Evolutionary conservation across 2,888 invertebrate species (phyloP).

Genomic region (Sicus ferrugineus): DNA sequence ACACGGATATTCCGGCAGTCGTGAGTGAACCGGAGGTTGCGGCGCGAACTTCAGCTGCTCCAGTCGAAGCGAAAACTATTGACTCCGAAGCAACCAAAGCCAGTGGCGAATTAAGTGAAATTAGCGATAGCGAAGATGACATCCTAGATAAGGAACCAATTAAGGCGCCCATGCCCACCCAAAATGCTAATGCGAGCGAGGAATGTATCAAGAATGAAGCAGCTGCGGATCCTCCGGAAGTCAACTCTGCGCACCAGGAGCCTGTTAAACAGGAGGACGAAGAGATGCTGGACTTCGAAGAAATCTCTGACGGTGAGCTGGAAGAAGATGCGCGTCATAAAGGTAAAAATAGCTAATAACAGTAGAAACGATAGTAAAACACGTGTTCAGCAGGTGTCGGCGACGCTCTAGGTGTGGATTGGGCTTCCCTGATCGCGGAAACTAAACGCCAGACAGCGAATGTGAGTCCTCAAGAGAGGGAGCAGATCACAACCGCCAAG

Average conservation of each 20-base stretch:
- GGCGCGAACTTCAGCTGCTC: neutral
- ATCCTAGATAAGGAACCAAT: slow-evolving; percentile 77
- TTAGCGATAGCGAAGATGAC: slow-evolving; percentile 89
- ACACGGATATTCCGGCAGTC: slow-evolving; percentile 33
- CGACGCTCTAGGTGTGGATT: slow-evolving; percentile 94
- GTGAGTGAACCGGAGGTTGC: slow-evolving; percentile 18
- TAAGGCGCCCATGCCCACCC: slow-evolving; percentile 48
- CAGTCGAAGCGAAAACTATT: neutral
- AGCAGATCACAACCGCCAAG: slow-evolving; percentile 69
- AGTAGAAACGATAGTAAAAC: neutral
- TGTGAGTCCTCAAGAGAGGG: slow-evolving; percentile 52
- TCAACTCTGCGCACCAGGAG: slow-evolving; percentile 25
- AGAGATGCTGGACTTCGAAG: slow-evolving; percentile 79
- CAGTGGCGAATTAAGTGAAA: slow-evolving; percentile 76
- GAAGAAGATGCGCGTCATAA: slow-evolving; percentile 83
- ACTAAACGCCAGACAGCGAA: slow-evolving; percentile 65
- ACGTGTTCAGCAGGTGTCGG: slow-evolving; percentile 70
- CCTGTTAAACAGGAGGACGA: slow-evolving; percentile 62
- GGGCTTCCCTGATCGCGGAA: slow-evolving; percentile 88
- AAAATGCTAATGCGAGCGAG: slow-evolving; percentile 25
- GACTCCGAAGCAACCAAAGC: slow-evolving; percentile 44
- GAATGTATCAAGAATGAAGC: slow-evolving; percentile 7
- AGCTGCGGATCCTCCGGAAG: slow-evolving; percentile 1
- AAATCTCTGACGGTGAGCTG: slow-evolving; percentile 88
- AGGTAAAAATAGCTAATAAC: slow-evolving; percentile 44